Evolutionary conservation across 1,140 invertebrate species (phyloP), one percentile per base, ranked within the genome.

Genomic region (Pseudomyrmex pallidus): DNA sequence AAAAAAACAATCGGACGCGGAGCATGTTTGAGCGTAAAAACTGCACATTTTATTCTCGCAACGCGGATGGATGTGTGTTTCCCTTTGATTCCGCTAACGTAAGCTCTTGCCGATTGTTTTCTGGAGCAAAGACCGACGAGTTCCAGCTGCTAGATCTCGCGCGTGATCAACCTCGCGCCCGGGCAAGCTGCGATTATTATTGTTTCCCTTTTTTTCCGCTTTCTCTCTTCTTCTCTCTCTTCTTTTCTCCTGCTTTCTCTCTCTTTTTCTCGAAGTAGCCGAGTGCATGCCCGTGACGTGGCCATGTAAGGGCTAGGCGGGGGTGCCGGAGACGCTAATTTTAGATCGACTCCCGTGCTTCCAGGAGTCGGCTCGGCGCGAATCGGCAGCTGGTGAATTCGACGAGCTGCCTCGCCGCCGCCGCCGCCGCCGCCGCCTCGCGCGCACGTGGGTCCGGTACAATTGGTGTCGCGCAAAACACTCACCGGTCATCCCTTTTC

Each of bases 311-410:
- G 88, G 72, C 86, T 89, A 90, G 73, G 88, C 86, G 83, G 86
- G 84, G 90, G 89, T 89, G 90, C 88, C 35, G 59, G 74, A 80
- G 57, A 85, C 63, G 92, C 91, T 93, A 93, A 93, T 92, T 93
- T 93, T 92, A 92, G 92, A 91, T 90, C 87, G 83, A 90, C 78
- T 86, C 86, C 84, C 85, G 87, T 80, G 85, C 88, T 86, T 89
- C 83, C 87, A 84, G 87, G 86, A 90, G 84, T 84, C 74, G 88
- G 78, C 82, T 78, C 87, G 85, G 89, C 86, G 89, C 86, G 85
- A 86, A 91, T 87, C 88, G 90, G 91, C 91, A 92, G 91, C 91
- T 92, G 91, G 90, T 90, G 87, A 35, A 91, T 90, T 91, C 85
- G 85, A 89, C 82, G 84, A 80, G 86, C 82, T 83, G 87, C n/a